These are phyloP conservation scores for Villa cingulata DNA, from an alignment of 2,888 invertebrate species.

Conservation along the genomic window DNA sequence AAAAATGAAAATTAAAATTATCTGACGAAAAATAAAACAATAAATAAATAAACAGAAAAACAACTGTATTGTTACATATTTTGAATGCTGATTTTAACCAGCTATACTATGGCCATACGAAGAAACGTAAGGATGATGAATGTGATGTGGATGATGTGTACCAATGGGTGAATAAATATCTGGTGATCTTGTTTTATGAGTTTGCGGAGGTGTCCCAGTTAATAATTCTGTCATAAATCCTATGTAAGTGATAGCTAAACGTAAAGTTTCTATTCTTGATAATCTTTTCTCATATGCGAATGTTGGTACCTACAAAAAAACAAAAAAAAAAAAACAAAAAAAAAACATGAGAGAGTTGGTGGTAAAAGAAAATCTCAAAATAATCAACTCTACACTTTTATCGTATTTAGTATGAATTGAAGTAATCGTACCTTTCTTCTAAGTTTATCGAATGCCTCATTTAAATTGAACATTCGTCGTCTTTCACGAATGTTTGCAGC, in stretches of 20 bases:
- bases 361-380: too few species aligned
- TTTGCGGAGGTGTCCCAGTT: conserved; percentile 45
- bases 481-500: conserved; percentile 90
- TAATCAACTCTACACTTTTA: neutral
- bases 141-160: conserved; percentile 34
- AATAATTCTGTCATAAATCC: conserved; percentile 89
- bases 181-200: conserved; percentile 27
- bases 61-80: too few species aligned
- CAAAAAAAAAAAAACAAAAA: too few species aligned
- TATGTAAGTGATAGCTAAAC: conserved; percentile 91
- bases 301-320: conserved; percentile 83
- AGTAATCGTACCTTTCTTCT: conserved; percentile 69
- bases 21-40: too few species aligned
- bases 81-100: conserved; percentile 12
- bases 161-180: conserved; percentile 29
- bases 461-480: conserved; percentile 87
- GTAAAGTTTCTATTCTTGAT: conserved; percentile 86
- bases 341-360: neutral
- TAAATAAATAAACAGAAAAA: too few species aligned
- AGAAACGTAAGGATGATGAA: conserved; percentile 33
- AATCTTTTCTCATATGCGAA: conserved; percentile 94
- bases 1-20: conserved; percentile 16
- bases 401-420: neutral
- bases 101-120: conserved; percentile 32
- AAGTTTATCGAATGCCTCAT: conserved; percentile 88